Conservation (phyloP, 2,888 invertebrate genomes). For the Cyclophora punctaria region DNA sequence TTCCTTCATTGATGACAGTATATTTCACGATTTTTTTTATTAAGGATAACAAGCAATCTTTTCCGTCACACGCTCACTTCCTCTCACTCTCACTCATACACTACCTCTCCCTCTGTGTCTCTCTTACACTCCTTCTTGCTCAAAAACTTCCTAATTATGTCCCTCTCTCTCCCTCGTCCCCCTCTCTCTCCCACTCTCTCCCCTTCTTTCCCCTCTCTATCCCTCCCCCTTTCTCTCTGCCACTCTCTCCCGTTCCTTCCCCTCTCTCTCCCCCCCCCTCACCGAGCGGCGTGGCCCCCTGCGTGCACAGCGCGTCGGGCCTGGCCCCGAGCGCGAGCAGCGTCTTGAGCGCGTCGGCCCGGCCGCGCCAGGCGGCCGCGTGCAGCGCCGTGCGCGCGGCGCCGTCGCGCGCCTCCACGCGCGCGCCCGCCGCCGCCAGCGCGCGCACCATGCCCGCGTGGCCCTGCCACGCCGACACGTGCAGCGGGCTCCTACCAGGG, state of each 20-base stretch:
- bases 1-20: too few species aligned
- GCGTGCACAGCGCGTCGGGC: slow-evolving; percentile 93
- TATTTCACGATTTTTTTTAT: background rate
- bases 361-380: slow-evolving; percentile 97
- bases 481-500: slow-evolving; percentile 88
- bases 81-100: too few species aligned
- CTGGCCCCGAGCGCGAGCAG: slow-evolving; percentile 86
- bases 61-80: too few species aligned
- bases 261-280: slow-evolving; percentile 1
- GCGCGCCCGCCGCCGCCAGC: slow-evolving; percentile 82
- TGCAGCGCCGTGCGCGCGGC: slow-evolving; percentile 93
- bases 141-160: too few species aligned
- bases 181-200: too few species aligned
- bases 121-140: too few species aligned
- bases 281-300: slow-evolving; percentile 95
- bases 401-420: slow-evolving; percentile 90
- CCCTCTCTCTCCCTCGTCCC: too few species aligned
- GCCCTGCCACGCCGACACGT: slow-evolving; percentile 95
- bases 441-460: slow-evolving; percentile 94
- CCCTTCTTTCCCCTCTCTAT: too few species aligned
- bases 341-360: slow-evolving; percentile 86
- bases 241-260: too few species aligned
- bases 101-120: too few species aligned
- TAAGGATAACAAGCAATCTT: too few species aligned
- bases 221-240: too few species aligned